phyloP scores from a whole-genome alignment of 23 tunicate species.

The Trididemnum miniatum region DNA sequence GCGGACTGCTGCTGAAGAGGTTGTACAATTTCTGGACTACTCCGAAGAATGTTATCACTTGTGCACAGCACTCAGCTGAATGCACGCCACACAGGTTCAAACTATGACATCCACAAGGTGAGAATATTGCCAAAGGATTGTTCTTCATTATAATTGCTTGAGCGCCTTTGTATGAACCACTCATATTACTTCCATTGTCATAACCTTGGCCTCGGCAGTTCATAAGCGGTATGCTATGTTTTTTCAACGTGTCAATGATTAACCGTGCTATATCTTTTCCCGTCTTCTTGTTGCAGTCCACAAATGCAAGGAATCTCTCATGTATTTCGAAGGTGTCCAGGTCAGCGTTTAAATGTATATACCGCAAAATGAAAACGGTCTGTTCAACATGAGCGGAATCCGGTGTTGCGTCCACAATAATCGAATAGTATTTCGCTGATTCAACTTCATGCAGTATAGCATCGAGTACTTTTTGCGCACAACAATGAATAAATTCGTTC shows the following conservation, averaged over 20 bases:
- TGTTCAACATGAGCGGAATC: conserved; percentile 24
- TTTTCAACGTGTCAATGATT: not conserved
- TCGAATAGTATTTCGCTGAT: conserved; percentile 4
- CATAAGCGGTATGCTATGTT: not conserved
- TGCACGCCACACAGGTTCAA: conserved; percentile 12
- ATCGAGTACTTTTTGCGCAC: not conserved
- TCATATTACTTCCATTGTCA: conserved; percentile 14
- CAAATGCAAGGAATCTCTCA: conserved; percentile 2
- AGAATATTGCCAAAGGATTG: not conserved
- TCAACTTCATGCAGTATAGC: not conserved
- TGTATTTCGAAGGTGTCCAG: not conserved
- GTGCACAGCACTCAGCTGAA: not conserved
- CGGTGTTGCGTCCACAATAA: conserved; percentile 20
- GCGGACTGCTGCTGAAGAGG: conserved; percentile 5
- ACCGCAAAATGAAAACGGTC: not conserved
- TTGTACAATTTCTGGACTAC: not conserved
- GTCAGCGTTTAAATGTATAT: not conserved
- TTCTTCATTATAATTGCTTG: not conserved
- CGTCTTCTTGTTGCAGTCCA: conserved; percentile 16
- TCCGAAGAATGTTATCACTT: conserved; percentile 1
- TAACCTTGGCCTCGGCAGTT: conserved; percentile 21
- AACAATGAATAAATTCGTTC: conserved; percentile 11
- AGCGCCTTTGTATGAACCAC: not conserved
- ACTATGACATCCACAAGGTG: not conserved
- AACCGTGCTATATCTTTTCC: not conserved